Percentiles rank a stretch among this genome's conserved stretches.
Conservation (phyloP, 2,888 invertebrate genomes). For the Callinectes sapidus region DNA sequence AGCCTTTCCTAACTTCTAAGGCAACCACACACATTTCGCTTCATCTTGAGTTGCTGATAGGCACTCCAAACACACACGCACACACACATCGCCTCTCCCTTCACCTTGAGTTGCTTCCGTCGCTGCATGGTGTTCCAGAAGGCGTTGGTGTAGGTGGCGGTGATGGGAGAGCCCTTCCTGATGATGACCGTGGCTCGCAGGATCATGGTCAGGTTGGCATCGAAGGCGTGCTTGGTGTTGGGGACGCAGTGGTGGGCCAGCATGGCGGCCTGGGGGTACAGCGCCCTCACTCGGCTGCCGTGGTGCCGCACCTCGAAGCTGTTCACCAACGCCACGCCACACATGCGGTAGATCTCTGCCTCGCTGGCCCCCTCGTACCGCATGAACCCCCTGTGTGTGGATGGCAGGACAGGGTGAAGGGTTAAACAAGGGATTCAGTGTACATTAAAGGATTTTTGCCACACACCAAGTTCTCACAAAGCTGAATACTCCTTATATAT, state of each 20-base stretch:
- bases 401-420: background rate
- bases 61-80: too few relatives aligned
- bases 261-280: constrained; percentile 83
- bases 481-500: too few relatives aligned
- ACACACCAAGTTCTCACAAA: too few relatives aligned
- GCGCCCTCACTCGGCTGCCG: constrained; percentile 79
- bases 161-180: constrained; percentile 76
- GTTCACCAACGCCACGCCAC: constrained; percentile 69
- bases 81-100: background rate
- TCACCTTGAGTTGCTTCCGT: constrained; percentile 79
- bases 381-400: constrained; percentile 49
- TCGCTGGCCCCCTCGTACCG: constrained; percentile 56
- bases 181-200: constrained; percentile 81
- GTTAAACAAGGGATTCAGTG: too few relatives aligned
- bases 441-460: too few relatives aligned
- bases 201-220: constrained; percentile 79
- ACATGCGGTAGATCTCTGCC: constrained; percentile 61
- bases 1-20: too few relatives aligned
- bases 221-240: constrained; percentile 82
- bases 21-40: too few relatives aligned
- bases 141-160: constrained; percentile 82
- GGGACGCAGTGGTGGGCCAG: constrained; percentile 84
- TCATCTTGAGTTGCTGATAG: too few relatives aligned
- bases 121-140: constrained; percentile 84
- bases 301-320: constrained; percentile 69